Evolutionary conservation across 2,797 vertebrate species (phyloP).

Genomic region (Orientallactaga sibirica): DNA sequence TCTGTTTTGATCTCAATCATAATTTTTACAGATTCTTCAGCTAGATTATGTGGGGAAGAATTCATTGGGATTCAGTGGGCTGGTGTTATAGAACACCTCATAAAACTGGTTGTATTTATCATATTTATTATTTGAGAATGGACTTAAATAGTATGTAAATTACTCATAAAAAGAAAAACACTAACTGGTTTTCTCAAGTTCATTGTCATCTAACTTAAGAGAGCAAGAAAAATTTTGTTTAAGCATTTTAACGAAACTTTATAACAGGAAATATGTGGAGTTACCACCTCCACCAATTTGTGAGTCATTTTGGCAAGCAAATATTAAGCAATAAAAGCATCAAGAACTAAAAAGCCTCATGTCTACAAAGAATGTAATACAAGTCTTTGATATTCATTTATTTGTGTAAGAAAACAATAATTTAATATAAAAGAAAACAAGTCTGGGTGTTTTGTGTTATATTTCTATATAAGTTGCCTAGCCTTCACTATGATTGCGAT

Average conservation of each 20-base stretch:
- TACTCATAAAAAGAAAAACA: conserved; percentile 81
- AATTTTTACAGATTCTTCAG: too few species aligned
- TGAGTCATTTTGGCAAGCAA: conserved; percentile 51
- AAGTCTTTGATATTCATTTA: conserved; percentile 69
- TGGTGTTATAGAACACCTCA: too few species aligned
- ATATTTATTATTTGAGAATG: background rate
- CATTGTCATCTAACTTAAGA: conserved; percentile 78
- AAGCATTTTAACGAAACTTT: conserved; percentile 59
- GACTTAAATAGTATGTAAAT: conserved; percentile 84
- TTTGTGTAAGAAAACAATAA: conserved; percentile 11
- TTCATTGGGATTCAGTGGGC: too few species aligned
- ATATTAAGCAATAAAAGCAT: conserved; percentile 66
- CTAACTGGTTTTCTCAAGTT: conserved; percentile 81
- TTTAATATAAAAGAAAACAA: conserved; percentile 39
- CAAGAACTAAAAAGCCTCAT: conserved; percentile 59
- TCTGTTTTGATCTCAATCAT: too few species aligned
- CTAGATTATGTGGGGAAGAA: too few species aligned
- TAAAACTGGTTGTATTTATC: too few species aligned
- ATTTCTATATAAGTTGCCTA: background rate
- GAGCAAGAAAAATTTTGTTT: conserved; percentile 75
- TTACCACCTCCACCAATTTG: conserved; percentile 3
- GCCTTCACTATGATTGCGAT: background rate
- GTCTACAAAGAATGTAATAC: conserved; percentile 54
- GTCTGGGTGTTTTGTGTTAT: background rate
- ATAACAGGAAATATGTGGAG: conserved; percentile 46